Conservation (phyloP, 2,113 vertebrate species). For the Falcunculus frontatus region DNA sequence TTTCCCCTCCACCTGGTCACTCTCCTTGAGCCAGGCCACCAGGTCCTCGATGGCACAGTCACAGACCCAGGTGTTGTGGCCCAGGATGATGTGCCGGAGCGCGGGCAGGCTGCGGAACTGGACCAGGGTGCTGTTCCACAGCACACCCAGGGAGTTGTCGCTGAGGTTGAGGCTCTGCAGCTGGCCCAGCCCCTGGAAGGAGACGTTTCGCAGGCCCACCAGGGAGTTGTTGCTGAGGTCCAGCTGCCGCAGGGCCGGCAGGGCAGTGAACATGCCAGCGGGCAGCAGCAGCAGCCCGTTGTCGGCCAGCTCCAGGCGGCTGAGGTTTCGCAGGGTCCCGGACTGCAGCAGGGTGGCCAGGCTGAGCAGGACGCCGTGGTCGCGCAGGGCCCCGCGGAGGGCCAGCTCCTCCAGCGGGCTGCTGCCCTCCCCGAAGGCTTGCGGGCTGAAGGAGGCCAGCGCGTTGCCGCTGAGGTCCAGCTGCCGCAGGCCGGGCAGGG, state of each 20-base stretch:
- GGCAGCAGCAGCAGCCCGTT: conserved; percentile 82
- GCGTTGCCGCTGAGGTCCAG: conserved; percentile 89
- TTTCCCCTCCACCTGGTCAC: conserved; percentile 65
- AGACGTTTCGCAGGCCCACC: conserved; percentile 71
- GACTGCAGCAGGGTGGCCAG: conserved; percentile 64
- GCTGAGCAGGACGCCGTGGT: conserved; percentile 49
- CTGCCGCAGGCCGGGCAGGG: conserved; percentile 78
- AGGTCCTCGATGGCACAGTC: conserved; percentile 82
- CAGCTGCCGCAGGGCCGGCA: conserved; percentile 74
- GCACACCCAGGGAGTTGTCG: conserved; percentile 77
- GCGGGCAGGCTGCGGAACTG: conserved; percentile 68
- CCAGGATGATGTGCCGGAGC: conserved; percentile 68
- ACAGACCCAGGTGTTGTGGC: conserved; percentile 85
- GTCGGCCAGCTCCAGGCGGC: conserved; percentile 79
- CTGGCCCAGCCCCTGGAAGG: conserved; percentile 66
- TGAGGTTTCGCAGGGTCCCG: conserved; percentile 68
- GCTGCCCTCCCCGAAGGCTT: conserved; percentile 68
- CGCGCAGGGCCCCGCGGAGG: conserved; percentile 50
- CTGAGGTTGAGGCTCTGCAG: conserved; percentile 84
- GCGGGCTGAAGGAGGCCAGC: conserved; percentile 69
- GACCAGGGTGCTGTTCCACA: conserved; percentile 68
- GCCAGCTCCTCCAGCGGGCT: conserved; percentile 75
- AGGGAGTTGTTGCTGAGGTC: conserved; percentile 88
- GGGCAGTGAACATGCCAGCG: conserved; percentile 53
- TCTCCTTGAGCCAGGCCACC: conserved; percentile 84